Base-by-base conservation (phyloP, 2,888 invertebrate species). In the Ariolimax columbianus region DNA sequence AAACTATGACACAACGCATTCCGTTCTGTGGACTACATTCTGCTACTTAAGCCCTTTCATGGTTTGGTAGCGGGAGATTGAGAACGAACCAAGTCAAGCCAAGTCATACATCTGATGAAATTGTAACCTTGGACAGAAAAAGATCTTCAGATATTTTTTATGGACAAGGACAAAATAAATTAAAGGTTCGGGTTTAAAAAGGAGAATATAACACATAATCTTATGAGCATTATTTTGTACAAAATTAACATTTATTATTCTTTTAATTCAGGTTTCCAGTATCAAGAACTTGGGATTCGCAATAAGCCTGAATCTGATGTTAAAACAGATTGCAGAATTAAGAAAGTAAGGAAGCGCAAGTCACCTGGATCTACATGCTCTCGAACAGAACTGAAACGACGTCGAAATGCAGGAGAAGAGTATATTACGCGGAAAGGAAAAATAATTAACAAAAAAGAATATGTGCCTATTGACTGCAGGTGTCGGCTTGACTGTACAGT, bases 401-500 rank as follows among this genome's bases (percentile, higher is more conserved):
- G 83, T 9, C 43, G 83, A n/a, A 77, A 77, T 77, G 77, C 68
- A 9, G 83, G 83, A 68, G 83, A 83, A 43, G 83, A 83, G 68
- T 83, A 83, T 77, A 40, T 83, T 9, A 83, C 83, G 0, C 73
- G 83, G 17, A 83, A 66, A 30, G 83, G 83, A 19, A 83, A 83
- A 55, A 33, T 83, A 30, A 66, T 83, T 23, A 26, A 47, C 0
- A 83, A 77, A 70, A 83, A 83, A 51, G 83, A 77, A 14, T 83
- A 77, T 36, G 36, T 66, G 14, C 66, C 68, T 40, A 83, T 68
- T 47, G 83, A 83, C 17, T 83, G 83, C n/a, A 77, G 77, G n/a
- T 83, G 83, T 63, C 9, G 83, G 51, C 40, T 77, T 43, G 63
- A 83, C 51, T 83, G 83, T n/a, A 77, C 83, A 63, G 38, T 23